These are phyloP conservation scores for Cosmia pyralina DNA, from an alignment of 2,888 invertebrate species.

Conservation along the genomic window DNA sequence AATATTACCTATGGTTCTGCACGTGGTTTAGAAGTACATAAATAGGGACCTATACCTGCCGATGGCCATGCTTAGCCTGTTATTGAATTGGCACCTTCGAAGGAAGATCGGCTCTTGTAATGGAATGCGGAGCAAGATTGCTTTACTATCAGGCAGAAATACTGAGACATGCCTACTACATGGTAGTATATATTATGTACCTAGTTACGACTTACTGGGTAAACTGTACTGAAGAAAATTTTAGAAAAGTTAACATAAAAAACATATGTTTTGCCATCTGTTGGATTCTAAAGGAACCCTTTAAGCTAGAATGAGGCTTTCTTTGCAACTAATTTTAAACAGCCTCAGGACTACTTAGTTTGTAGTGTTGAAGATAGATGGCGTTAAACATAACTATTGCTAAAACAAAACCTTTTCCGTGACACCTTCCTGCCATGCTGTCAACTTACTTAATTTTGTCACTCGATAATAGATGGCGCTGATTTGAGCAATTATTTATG, in stretches of 20 bases:
- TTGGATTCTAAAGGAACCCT: not conserved
- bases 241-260: not conserved
- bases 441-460: not conserved
- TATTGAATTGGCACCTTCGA: not conserved
- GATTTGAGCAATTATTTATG: not conserved
- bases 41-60: too few species aligned
- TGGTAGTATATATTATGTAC: too few species aligned
- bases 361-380: not conserved
- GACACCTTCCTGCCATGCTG: not conserved
- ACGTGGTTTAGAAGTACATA: too few species aligned
- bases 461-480: constrained; percentile 14
- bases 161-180: too few species aligned
- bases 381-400: constrained; percentile 2
- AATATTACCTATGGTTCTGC: too few species aligned
- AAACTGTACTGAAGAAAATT: not conserved
- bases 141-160: not conserved
- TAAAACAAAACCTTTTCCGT: not conserved
- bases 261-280: constrained; percentile 15
- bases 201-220: not conserved
- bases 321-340: accelerated
- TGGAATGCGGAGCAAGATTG: not conserved
- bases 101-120: not conserved
- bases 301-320: too few species aligned
- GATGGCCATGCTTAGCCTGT: too few species aligned
- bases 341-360: not conserved